Evolutionary conservation across 2,113 vertebrate genomes (phyloP).

Genomic region (Pseudorasbora parva): DNA sequence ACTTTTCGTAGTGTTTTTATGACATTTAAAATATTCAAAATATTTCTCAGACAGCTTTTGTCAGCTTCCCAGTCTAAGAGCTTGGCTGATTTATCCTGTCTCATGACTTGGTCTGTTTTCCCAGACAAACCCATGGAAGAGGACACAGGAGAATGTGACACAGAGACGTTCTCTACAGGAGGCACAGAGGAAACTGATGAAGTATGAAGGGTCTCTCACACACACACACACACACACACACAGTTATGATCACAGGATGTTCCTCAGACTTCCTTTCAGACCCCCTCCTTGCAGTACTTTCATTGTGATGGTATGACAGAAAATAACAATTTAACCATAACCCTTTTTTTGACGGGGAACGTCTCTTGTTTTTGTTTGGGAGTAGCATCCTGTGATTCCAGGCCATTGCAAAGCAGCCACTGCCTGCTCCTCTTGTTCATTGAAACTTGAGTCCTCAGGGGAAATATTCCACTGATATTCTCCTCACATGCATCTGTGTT

Average conservation of each 20-base stretch:
- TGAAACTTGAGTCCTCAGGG: background rate
- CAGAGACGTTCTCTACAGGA: conserved; percentile 74
- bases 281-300: conserved; percentile 16
- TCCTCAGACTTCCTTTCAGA: conserved; percentile 71
- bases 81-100: background rate
- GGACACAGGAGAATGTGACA: conserved; percentile 77
- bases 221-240: conserved; percentile 44
- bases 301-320: conserved; percentile 29
- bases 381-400: conserved; percentile 14
- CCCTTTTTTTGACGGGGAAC: background rate
- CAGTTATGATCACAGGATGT: conserved; percentile 68
- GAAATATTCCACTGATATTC: conserved; percentile 9
- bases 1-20: background rate
- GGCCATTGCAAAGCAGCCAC: background rate
- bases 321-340: conserved; percentile 4
- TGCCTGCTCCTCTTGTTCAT: background rate
- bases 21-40: background rate
- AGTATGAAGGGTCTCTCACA: conserved; percentile 70
- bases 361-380: conserved; percentile 12
- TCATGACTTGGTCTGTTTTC: conserved; percentile 14
- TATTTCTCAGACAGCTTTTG: background rate
- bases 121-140: conserved; percentile 78
- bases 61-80: background rate
- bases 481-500: background rate
- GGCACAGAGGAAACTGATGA: conserved; percentile 70